Conservation (phyloP, 2,888 invertebrate genomes). For the Polymixis lichenea region DNA sequence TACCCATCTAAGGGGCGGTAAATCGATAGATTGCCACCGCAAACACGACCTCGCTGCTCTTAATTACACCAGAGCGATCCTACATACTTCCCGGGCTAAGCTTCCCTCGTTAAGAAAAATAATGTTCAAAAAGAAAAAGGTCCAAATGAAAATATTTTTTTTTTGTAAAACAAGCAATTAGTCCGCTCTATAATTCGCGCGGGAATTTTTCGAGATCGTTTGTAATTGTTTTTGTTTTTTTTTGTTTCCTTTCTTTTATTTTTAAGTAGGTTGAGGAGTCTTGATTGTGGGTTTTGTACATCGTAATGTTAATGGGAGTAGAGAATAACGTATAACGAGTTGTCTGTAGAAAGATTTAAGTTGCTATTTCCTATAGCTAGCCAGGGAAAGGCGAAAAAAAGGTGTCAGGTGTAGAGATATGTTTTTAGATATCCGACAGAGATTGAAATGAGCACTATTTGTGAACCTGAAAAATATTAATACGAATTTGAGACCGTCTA, state of each 20-base stretch:
- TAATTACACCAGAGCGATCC: constrained; percentile 55
- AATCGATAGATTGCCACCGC: constrained; percentile 60
- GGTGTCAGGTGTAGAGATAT: too few relatives aligned
- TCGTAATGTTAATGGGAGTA: neutral
- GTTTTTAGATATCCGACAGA: too few relatives aligned
- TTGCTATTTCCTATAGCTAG: too few relatives aligned
- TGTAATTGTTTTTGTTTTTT: constrained; percentile 46
- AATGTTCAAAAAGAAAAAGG: constrained; percentile 50
- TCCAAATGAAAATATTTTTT: constrained; percentile 51
- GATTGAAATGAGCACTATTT: too few relatives aligned
- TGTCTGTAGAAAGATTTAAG: too few relatives aligned
- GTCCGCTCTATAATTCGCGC: constrained; percentile 51
- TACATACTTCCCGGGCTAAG: constrained; percentile 51
- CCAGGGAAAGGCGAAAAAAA: too few relatives aligned
- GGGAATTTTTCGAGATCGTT: constrained; percentile 42
- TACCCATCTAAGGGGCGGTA: constrained; percentile 48
- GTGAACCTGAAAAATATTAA: too few relatives aligned
- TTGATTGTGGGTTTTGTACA: constrained; percentile 15
- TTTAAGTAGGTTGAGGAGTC: constrained; percentile 32
- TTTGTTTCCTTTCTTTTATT: constrained; percentile 26
- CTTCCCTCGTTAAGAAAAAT: constrained; percentile 64
- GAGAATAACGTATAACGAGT: neutral
- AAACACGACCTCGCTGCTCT: constrained; percentile 42
- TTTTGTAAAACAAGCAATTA: constrained; percentile 63
- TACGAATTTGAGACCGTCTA: too few relatives aligned